Percentiles rank a stretch among this genome's conserved stretches.
Conservation (phyloP, 1,140 invertebrate species). For the Stegodyphus dumicola region DNA sequence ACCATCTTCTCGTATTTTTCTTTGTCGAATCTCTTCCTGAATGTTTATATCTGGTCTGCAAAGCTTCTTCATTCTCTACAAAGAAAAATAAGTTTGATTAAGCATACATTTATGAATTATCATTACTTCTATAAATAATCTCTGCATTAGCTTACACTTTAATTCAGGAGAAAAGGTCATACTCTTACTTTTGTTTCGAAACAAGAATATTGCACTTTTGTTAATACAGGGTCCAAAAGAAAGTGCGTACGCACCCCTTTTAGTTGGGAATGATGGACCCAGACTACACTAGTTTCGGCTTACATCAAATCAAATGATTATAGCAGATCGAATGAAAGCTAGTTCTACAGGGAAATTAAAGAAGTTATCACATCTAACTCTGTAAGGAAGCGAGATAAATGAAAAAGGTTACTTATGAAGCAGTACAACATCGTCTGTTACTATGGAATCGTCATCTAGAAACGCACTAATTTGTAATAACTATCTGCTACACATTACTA, state of each 20-base stretch:
- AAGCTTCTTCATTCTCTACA: constrained; percentile 61
- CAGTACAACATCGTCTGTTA: too few relatives aligned
- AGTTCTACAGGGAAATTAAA: too few relatives aligned
- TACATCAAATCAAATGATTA: too few relatives aligned
- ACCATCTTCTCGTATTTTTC: constrained; percentile 56
- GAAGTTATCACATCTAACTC: too few relatives aligned
- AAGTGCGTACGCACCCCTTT: not conserved
- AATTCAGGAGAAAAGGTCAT: not conserved
- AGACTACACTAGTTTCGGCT: not conserved
- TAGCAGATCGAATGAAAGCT: too few relatives aligned
- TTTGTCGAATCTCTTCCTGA: constrained; percentile 60
- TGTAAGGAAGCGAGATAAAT: too few relatives aligned
- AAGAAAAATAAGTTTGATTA: constrained; percentile 5
- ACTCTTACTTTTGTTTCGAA: not conserved
- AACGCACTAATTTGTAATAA: too few relatives aligned
- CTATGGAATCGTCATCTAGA: too few relatives aligned
- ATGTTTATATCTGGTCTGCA: constrained; percentile 66
- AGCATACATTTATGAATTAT: not conserved
- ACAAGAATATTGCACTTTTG: not conserved
- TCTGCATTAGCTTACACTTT: not conserved
- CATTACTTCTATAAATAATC: not conserved
- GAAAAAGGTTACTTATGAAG: too few relatives aligned
- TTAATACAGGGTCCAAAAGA: constrained; percentile 41
- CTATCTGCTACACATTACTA: too few relatives aligned
- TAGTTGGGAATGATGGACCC: constrained; percentile 9